Base-by-base conservation (phyloP, 2,888 invertebrate species). In the Cataglyphis albicans region DNA sequence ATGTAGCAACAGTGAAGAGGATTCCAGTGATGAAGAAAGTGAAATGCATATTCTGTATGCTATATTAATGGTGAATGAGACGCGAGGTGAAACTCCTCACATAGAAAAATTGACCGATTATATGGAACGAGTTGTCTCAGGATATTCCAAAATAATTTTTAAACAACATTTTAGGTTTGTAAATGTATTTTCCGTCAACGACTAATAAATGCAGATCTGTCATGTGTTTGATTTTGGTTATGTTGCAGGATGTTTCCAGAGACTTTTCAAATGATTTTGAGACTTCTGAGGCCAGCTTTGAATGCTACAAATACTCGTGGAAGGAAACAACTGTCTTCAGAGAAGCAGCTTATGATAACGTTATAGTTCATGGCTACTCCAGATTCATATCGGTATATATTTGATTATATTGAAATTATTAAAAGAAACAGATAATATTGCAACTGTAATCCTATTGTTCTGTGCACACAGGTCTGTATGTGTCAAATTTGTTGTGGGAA, bases 301-400 rank as follows among this genome's bases (percentile, higher is more conserved):
- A 25, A 48, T 48, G 29, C 18, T 2, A 67, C 7, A 57, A 72
- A 57, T 25, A 35, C 55, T 52, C 1, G 21, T 38, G 72, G 38
- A 72, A 57, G 38, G 0, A 72, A 72, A 1, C 57, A 72, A 72
- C 35, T 72, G 1, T 72, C 15, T 57, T 0, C 35, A 72, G 57
- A 57, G 4, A 57, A 72, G 25, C 72, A 72, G 15, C 35, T 57
- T 72, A 7, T 68, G 15, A 4, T 68, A 29, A 68, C 48, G 7
- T 68, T 68, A 18, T 72, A 21, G 15, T 72, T 55, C 9, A 72
- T 72, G 57, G 35, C 57, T 72, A 57, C 72, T 25, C 57, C 57
- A 72, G 72, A 72, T 35, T 57, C 55, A 72, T 57, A 72, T 72
- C 15, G 55, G 67, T 38, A 55, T 70, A 12, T 70, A 57, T 72